These are phyloP conservation scores for Eubucco bourcierii DNA, from an alignment of 2,113 vertebrate species.

Conservation along the genomic window DNA sequence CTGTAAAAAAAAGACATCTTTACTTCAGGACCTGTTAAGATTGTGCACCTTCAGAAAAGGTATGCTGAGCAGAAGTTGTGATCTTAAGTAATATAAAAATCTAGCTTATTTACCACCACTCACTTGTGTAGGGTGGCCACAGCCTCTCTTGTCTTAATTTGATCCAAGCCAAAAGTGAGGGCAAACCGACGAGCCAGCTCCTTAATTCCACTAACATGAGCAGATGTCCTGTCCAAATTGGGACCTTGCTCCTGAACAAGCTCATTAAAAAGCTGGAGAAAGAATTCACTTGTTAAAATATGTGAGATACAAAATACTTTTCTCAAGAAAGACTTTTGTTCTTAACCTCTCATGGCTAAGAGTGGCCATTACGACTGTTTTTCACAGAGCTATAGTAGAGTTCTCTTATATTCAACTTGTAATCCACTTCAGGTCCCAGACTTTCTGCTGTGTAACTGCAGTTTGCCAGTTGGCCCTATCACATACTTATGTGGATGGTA, in stretches of 20 bases:
- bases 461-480: neutral
- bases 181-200: constrained; percentile 96
- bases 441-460: neutral
- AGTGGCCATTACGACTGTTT: accelerated
- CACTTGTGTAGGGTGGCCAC: constrained; percentile 98
- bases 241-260: constrained; percentile 97
- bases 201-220: constrained; percentile 97
- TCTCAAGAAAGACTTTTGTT: neutral
- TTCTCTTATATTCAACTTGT: neutral
- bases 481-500: neutral
- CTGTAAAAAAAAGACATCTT: neutral
- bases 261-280: constrained; percentile 92
- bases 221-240: constrained; percentile 95
- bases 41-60: neutral
- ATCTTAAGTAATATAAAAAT: neutral
- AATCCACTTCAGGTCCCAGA: neutral
- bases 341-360: neutral
- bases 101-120: constrained; percentile 70
- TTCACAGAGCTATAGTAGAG: neutral
- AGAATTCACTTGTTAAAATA: neutral
- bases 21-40: neutral
- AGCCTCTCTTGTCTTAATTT: constrained; percentile 98
- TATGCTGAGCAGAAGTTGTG: neutral
- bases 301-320: neutral
- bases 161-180: constrained; percentile 96